phyloP scores from a whole-genome alignment of 53 echinoderm and acorn worm species.

The Zoroaster sp. region DNA sequence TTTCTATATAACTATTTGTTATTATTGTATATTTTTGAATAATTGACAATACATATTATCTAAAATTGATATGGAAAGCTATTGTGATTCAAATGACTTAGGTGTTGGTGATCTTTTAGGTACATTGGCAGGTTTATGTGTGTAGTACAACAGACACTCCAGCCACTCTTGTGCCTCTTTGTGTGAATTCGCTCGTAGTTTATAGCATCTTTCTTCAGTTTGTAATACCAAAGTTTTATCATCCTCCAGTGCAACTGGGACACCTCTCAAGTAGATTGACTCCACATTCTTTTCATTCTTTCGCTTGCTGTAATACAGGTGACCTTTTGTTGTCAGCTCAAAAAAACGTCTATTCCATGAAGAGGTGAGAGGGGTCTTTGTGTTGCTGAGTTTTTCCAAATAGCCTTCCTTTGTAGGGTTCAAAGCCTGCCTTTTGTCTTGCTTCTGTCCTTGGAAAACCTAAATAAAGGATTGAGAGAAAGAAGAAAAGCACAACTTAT shows the following conservation, averaged over 20 bases:
- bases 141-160: slow-evolving; percentile 86
- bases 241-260: slow-evolving; percentile 90
- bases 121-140: slow-evolving; percentile 82
- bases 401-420: slow-evolving; percentile 98
- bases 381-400: slow-evolving; percentile 88
- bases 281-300: slow-evolving; percentile 98
- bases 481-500: background rate
- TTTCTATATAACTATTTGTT: background rate
- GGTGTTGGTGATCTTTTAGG: slow-evolving; percentile 30
- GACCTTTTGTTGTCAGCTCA: slow-evolving; percentile 94
- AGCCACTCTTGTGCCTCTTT: slow-evolving; percentile 91
- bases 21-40: background rate
- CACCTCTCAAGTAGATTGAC: slow-evolving; percentile 91
- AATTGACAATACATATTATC: background rate
- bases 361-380: slow-evolving; percentile 82
- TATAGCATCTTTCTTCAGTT: slow-evolving; percentile 84
- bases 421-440: slow-evolving; percentile 37
- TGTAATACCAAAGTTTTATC: slow-evolving; percentile 84
- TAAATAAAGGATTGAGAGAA: background rate
- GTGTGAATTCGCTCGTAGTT: slow-evolving; percentile 76
- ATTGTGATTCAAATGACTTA: slow-evolving; percentile 24
- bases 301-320: slow-evolving; percentile 94
- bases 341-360: slow-evolving; percentile 99
- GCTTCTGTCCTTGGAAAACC: slow-evolving; percentile 23
- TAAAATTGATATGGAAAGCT: background rate